These are phyloP conservation scores for Drosophila kambysellisi DNA, from an alignment of 2,888 invertebrate species.

Conservation along the genomic window DNA sequence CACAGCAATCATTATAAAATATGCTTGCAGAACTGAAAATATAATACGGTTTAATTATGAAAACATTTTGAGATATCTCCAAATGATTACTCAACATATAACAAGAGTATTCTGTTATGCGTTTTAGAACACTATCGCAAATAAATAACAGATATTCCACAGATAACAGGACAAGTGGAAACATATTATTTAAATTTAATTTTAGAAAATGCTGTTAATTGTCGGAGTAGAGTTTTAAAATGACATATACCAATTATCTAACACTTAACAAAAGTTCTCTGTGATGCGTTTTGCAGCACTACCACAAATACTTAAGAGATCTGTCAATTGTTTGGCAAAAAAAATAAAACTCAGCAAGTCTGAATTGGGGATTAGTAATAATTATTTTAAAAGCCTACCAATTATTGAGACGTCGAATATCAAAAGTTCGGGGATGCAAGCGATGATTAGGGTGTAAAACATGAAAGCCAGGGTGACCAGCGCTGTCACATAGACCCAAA, in stretches of 20 bases:
- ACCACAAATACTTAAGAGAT: background rate
- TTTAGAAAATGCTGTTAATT: background rate
- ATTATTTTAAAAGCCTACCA: constrained; percentile 29
- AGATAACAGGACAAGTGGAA: background rate
- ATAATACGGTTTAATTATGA: background rate
- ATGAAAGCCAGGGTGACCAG: constrained; percentile 9
- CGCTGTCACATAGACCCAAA: constrained; percentile 42
- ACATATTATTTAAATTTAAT: background rate
- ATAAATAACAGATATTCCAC: background rate
- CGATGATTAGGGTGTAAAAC: constrained; percentile 31
- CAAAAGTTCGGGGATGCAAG: constrained; percentile 10
- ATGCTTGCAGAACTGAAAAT: constrained; percentile 46
- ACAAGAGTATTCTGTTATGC: too few species aligned
- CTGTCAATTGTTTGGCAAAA: background rate
- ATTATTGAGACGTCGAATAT: constrained; percentile 19
- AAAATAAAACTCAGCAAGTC: background rate
- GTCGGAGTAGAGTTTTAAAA: background rate
- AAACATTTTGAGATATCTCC: background rate
- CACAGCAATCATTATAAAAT: constrained; percentile 50
- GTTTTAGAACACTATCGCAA: background rate
- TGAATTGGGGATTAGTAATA: background rate
- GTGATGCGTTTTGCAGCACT: background rate
- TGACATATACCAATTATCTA: background rate
- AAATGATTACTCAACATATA: background rate
- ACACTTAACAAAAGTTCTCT: background rate